phyloP scores from a whole-genome alignment of 2,888 invertebrate genomes.

The Clivina fossor region DNA sequence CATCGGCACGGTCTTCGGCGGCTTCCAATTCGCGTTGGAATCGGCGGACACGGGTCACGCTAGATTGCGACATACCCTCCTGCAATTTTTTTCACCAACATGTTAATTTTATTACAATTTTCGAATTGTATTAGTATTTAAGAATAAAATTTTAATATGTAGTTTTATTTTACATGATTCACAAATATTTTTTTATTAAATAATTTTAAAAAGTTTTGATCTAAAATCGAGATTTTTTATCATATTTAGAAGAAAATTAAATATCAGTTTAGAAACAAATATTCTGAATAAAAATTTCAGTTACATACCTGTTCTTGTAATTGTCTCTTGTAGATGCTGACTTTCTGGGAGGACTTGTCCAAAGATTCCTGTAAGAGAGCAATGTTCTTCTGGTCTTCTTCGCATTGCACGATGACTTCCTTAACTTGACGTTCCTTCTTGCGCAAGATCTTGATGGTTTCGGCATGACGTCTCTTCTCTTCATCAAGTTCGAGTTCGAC shows the following conservation, averaged over 20 bases:
- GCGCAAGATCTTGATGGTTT: conserved; percentile 95
- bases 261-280: no score
- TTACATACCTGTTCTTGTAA: conserved; percentile 79
- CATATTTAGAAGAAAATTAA: no score
- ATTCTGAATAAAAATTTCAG: conserved; percentile 15
- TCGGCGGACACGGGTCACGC: conserved; percentile 92
- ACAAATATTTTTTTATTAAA: no score
- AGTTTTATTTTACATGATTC: no score
- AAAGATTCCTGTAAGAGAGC: conserved; percentile 86
- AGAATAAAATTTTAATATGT: no score
- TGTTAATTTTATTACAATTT: conserved; percentile 9
- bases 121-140: background rate
- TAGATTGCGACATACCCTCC: conserved; percentile 91
- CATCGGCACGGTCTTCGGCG: conserved; percentile 94
- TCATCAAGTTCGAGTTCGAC: conserved; percentile 93
- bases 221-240: no score
- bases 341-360: conserved; percentile 85
- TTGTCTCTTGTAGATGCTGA: conserved; percentile 94
- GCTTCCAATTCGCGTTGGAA: conserved; percentile 98
- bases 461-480: conserved; percentile 95
- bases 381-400: conserved; percentile 97
- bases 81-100: conserved; percentile 47
- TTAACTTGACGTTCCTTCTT: conserved; percentile 98
- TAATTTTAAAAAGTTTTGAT: no score
- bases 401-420: conserved; percentile 92